These are phyloP conservation scores for Xenentodon cancila DNA, from an alignment of 2,797 vertebrate species.

Conservation along the genomic window DNA sequence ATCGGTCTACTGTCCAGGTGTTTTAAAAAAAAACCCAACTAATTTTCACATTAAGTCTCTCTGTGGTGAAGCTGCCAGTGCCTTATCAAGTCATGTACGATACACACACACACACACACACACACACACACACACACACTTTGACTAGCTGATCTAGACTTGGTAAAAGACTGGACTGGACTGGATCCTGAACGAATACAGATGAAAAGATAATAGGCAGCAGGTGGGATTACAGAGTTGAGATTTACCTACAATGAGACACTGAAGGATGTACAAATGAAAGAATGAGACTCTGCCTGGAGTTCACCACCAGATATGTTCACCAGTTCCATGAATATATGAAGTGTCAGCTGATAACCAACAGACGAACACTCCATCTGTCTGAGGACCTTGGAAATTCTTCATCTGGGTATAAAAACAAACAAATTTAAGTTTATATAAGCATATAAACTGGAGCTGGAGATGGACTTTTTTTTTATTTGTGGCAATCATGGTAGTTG, in stretches of 20 bases:
- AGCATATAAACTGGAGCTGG: too few relatives aligned
- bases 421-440: too few relatives aligned
- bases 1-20: constrained; percentile 1
- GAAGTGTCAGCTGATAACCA: constrained; percentile 23
- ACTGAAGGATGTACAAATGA: constrained; percentile 46
- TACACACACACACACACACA: background rate
- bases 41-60: background rate
- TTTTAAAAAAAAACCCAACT: too few relatives aligned
- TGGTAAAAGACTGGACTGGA: constrained; percentile 11
- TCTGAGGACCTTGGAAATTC: constrained; percentile 16
- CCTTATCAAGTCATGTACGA: background rate
- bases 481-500: too few relatives aligned
- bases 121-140: constrained; percentile 8
- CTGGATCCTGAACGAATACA: constrained; percentile 21
- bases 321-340: constrained; percentile 33
- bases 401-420: too few relatives aligned
- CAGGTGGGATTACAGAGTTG: constrained; percentile 20
- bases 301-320: constrained; percentile 21
- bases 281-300: constrained; percentile 27
- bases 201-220: constrained; percentile 20
- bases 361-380: constrained; percentile 16
- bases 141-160: constrained; percentile 15
- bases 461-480: too few relatives aligned
- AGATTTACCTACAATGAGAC: constrained; percentile 7
- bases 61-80: constrained; percentile 15